Conservation (phyloP, 2,113 vertebrate species). For the Mirounga angustirostris region DNA sequence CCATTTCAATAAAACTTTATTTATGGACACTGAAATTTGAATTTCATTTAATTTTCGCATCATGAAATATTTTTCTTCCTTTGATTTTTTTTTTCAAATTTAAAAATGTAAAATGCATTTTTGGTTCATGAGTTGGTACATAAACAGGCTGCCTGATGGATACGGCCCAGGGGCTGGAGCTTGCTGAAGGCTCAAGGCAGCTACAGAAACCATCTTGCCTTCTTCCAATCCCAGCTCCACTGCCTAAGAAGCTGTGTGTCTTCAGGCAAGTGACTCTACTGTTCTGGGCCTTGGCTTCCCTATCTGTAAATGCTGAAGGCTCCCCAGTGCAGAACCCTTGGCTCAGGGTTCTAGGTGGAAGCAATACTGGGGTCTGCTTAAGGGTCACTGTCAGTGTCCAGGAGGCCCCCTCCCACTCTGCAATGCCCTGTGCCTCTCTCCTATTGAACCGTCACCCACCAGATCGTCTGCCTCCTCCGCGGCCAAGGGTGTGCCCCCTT, state of each 20-base stretch:
- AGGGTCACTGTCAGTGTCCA: neutral
- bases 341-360: neutral
- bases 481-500: too few species aligned
- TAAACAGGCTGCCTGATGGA: neutral
- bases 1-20: neutral
- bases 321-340: neutral
- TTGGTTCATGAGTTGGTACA: rapidly evolving
- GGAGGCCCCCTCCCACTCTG: neutral
- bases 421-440: neutral
- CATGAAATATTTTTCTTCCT: neutral
- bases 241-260: neutral
- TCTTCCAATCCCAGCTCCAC: neutral
- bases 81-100: neutral
- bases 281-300: neutral
- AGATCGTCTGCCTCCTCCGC: neutral
- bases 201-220: neutral
- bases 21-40: neutral
- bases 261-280: neutral
- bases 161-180: rapidly evolving
- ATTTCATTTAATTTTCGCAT: neutral
- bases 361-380: neutral
- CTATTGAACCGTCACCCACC: neutral
- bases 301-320: neutral
- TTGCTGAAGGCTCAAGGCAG: neutral
- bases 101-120: neutral